These are phyloP conservation scores for Lomographa bimaculata DNA, from an alignment of 2,888 invertebrate genomes.

Conservation along the genomic window DNA sequence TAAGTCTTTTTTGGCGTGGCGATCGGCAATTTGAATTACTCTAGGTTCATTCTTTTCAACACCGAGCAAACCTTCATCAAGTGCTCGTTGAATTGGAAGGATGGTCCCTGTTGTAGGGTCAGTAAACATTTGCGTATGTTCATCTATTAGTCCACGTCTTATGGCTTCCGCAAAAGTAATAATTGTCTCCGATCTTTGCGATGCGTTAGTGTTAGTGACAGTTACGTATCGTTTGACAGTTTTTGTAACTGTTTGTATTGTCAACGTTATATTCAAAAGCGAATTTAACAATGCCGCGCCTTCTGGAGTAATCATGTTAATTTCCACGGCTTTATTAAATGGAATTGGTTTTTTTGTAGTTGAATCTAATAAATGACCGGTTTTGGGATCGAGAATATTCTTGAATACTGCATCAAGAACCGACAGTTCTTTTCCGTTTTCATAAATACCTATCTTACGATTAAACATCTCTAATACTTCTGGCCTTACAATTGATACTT, in stretches of 20 bases:
- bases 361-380: conserved; percentile 92
- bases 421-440: conserved; percentile 89
- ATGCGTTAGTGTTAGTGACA: conserved; percentile 86
- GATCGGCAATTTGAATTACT: conserved; percentile 67
- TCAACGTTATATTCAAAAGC: conserved; percentile 93
- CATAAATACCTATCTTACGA: conserved; percentile 91
- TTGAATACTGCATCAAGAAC: conserved; percentile 95
- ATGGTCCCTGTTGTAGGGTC: conserved; percentile 89
- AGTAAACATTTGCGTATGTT: conserved; percentile 88
- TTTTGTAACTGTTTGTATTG: conserved; percentile 93
- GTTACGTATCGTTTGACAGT: conserved; percentile 92
- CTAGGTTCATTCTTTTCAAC: conserved; percentile 83
- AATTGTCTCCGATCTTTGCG: conserved; percentile 81
- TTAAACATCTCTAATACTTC: conserved; percentile 94
- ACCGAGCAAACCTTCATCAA: conserved; percentile 88
- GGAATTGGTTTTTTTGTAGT: conserved; percentile 88
- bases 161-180: conserved; percentile 92
- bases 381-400: conserved; percentile 93
- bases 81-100: conserved; percentile 90
- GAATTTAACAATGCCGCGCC: conserved; percentile 94
- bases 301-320: conserved; percentile 92
- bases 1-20: conserved; percentile 62
- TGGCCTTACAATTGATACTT: conserved; percentile 90
- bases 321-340: conserved; percentile 93
- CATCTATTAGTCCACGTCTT: conserved; percentile 90